Evolutionary conservation across 2,797 vertebrate genomes (phyloP).

Genomic region (Chrysocyon brachyurus): DNA sequence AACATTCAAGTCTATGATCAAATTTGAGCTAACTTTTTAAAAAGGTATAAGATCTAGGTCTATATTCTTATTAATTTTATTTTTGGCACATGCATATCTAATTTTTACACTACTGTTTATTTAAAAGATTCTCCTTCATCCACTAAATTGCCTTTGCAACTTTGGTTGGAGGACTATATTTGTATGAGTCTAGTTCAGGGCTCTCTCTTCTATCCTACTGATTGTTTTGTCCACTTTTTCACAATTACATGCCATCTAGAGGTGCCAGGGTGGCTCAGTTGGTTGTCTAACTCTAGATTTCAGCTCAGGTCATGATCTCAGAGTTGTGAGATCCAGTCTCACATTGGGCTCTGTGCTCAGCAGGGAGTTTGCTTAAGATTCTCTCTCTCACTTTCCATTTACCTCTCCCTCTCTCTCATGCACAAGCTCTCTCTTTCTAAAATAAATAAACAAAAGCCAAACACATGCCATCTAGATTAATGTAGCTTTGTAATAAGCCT

Average conservation of each 20-base stretch:
- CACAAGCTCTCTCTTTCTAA: too few relatives aligned
- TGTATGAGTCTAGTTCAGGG: background rate
- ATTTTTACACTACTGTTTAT: background rate
- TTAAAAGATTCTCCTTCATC: background rate
- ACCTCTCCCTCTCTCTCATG: background rate
- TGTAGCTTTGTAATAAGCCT: background rate
- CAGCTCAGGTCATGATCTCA: background rate
- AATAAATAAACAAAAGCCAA: background rate
- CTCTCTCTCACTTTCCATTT: background rate
- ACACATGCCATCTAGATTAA: background rate
- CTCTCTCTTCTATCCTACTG: background rate
- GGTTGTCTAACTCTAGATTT: background rate
- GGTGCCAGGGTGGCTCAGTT: background rate
- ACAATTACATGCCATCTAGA: background rate
- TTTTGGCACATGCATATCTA: background rate
- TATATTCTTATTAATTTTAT: background rate
- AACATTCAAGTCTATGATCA: background rate
- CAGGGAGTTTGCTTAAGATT: background rate
- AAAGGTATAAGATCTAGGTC: background rate
- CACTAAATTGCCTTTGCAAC: background rate
- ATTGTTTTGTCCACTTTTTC: background rate
- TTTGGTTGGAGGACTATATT: background rate
- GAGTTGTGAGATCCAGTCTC: background rate
- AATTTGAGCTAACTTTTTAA: background rate
- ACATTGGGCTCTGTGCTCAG: background rate